Evolutionary conservation across 2,888 invertebrate species (phyloP), one percentile per base, ranked within the genome.

Genomic region (Tiliacea citrago): DNA sequence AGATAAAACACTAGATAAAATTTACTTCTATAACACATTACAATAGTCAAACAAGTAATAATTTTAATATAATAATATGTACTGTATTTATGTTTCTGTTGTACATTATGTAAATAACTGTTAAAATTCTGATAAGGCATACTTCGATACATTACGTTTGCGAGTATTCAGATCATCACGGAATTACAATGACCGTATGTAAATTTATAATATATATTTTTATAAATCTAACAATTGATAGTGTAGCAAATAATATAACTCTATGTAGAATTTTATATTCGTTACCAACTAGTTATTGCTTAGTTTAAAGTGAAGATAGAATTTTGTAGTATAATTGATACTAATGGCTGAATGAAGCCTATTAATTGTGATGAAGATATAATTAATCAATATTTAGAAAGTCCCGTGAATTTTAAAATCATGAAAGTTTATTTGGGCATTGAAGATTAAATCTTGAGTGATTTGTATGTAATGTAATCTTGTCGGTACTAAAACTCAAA

Each of bases 11-110:
- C 75, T 81, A 76, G 58, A 81, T 78, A 83, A 77, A 74, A 75
- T 86, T 86, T 80, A 83, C 49, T 67, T 79, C 73, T 78, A 82
- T 74, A 86, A 85, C 86, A 86, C 63, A 77, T 76, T 67, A 75
- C 61, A 73, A 82, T 77, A 78, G 73, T 73, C 67, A 74, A 84
- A 86, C 75, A 77, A 82, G 75, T 84, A 73, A 79, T 85, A 57
- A 73, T 79, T 73, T 71, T 73, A 73, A 71, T 84, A 76, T 75
- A 79, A 79, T 68, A 76, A 84, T 72, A 75, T 79, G 74, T 84
- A 82, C 79, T 83, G 85, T 45, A 63, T 58, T 74, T 70, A 70
- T 73, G 74, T 84, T 82, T 35, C 49, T 82, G 35, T 84, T 79
- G 85, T 82, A 84, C 72, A 68, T 55, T 51, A 67, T 77, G 73